Base-by-base conservation (phyloP, 2,888 invertebrate species). In the Athrips mouffetella region DNA sequence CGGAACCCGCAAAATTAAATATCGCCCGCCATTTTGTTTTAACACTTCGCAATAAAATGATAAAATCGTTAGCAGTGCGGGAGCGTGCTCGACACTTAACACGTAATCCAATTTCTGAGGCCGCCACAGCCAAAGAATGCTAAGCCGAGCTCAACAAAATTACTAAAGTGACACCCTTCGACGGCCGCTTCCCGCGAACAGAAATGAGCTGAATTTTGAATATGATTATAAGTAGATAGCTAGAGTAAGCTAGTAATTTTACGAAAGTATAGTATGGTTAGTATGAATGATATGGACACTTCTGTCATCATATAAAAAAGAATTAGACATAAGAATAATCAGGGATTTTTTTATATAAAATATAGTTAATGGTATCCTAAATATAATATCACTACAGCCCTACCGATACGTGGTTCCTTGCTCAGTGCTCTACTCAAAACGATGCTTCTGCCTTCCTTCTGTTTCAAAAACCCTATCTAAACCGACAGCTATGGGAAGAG, bases 71-170 rank as follows among this genome's bases (percentile, higher is more conserved):
- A 77, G 63, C 59, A 63, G 59, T 60, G 61, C 62, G 62, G 57
- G 62, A 59, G 64, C 65, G 62, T 67, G 60, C 67, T 63, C 67
- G 75, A 68, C 76, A 73, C 74, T 80, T 80, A 75, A 68, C 80
- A 71, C 73, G 78, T 87, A 87, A 87, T 87, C 87, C 84, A 86
- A 87, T 87, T 86, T 85, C 59, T 50, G 70, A 58, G 69, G 62
- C 62, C 70, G 73, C 67, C 74, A 63, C 65, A 66, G 65, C 50
- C 70, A 65, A 72, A 79, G 80, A 82, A 83, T 85, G 78, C 65
- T 81, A 79, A 79, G 62, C 62, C 67, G 64, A 64, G 72, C 69
- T 69, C 70, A 63, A 73, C 69, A 58, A 79, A 80, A 83, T 86
- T 80, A 81, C 66, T 3, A 58, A 60, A 56, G 61, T 49, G 53